A percentile compares a stretch with the other conserved stretches of the same genome.
These are phyloP conservation scores for Saguinus imperator DNA, from an alignment of 2,113 vertebrate species.

Conservation along the genomic window DNA sequence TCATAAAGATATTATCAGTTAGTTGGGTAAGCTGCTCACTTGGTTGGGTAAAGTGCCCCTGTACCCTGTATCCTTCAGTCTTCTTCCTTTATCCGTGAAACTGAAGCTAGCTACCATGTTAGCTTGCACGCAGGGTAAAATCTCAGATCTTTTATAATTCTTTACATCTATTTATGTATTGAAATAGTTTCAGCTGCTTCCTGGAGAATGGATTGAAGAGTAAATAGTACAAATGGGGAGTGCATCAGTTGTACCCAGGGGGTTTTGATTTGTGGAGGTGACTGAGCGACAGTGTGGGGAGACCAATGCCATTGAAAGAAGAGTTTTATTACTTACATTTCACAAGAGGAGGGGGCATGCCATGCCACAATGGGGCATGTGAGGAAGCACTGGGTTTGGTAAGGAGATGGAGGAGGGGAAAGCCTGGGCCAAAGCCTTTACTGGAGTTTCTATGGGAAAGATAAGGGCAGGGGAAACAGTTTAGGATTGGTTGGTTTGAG, in stretches of 20 bases:
- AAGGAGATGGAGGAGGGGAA: background rate
- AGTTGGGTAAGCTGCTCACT: background rate
- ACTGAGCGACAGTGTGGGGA: background rate
- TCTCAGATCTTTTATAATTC: background rate
- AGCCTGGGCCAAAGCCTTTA: background rate
- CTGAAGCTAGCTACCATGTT: background rate
- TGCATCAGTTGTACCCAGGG: background rate
- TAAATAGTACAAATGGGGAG: background rate
- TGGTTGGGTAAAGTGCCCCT: background rate
- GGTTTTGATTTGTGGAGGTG: background rate
- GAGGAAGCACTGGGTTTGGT: background rate
- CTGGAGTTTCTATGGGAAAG: background rate
- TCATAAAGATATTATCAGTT: background rate
- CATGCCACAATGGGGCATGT: background rate
- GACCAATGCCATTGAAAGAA: background rate
- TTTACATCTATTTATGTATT: background rate
- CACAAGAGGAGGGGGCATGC: background rate
- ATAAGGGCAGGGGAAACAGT: background rate
- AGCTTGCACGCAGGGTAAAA: background rate
- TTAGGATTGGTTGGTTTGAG: background rate
- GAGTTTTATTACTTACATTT: background rate
- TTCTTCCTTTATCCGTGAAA: background rate
- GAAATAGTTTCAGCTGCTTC: background rate
- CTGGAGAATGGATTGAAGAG: background rate
- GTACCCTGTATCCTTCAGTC: background rate